phyloP scores from a whole-genome alignment of 2,888 invertebrate genomes.

The Ennomos fuscantarius region DNA sequence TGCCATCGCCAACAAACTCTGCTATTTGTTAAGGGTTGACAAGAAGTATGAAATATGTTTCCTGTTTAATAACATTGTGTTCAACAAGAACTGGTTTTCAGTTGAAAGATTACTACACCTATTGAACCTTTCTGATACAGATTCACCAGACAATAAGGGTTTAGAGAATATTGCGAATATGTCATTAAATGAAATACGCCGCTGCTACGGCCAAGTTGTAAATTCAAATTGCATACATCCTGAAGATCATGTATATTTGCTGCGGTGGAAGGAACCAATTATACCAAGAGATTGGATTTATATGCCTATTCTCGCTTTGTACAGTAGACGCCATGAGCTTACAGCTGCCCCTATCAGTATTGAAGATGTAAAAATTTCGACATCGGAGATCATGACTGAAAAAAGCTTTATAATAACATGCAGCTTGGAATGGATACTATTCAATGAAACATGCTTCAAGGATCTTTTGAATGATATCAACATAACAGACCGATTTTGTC shows the following conservation, averaged over 20 bases:
- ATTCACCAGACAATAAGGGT: constrained; percentile 35
- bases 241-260: constrained; percentile 70
- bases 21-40: constrained; percentile 85
- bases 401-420: constrained; percentile 77
- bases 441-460: constrained; percentile 86
- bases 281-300: constrained; percentile 93
- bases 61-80: constrained; percentile 85
- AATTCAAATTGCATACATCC: constrained; percentile 61
- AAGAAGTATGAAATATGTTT: constrained; percentile 84
- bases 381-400: constrained; percentile 59
- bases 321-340: constrained; percentile 79
- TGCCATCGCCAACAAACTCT: constrained; percentile 85
- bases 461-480: constrained; percentile 81
- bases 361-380: constrained; percentile 55
- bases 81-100: constrained; percentile 86
- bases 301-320: constrained; percentile 87
- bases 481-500: constrained; percentile 86
- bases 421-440: constrained; percentile 87
- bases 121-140: constrained; percentile 77
- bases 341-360: constrained; percentile 49
- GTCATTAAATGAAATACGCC: constrained; percentile 69
- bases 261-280: constrained; percentile 86
- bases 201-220: constrained; percentile 72
- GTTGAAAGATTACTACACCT: constrained; percentile 83
- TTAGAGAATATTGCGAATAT: constrained; percentile 54